Conservation (phyloP, 1,140 invertebrate genomes). For the Caerostris darwini region DNA sequence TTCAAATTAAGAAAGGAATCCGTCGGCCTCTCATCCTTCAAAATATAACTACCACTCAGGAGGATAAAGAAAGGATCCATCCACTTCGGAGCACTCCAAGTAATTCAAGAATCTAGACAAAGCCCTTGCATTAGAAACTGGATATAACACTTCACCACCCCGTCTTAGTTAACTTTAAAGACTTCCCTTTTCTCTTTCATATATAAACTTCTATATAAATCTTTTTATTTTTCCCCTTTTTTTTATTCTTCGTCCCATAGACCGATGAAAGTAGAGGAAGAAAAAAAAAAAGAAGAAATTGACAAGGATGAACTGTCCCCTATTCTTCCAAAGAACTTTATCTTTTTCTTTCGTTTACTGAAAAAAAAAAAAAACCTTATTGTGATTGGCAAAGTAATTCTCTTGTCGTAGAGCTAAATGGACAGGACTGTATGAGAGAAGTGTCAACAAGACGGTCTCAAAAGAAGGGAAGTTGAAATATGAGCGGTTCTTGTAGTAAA, state of each 20-base stretch:
- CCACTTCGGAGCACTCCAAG: slow-evolving; percentile 43
- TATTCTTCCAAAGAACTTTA: slow-evolving; percentile 72
- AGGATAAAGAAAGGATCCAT: slow-evolving; percentile 60
- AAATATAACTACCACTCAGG: slow-evolving; percentile 72
- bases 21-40: slow-evolving; percentile 44
- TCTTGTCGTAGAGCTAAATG: slow-evolving; percentile 74
- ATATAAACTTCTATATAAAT: slow-evolving; percentile 76
- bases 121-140: slow-evolving; percentile 76
- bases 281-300: slow-evolving; percentile 49
- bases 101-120: slow-evolving; percentile 76
- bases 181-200: slow-evolving; percentile 63
- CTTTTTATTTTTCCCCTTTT: background rate
- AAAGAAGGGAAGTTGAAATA: slow-evolving; percentile 77
- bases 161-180: slow-evolving; percentile 77
- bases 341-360: slow-evolving; percentile 69
- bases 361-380: slow-evolving; percentile 70
- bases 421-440: slow-evolving; percentile 71
- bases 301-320: slow-evolving; percentile 75
- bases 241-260: background rate
- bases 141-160: slow-evolving; percentile 75
- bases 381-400: slow-evolving; percentile 77
- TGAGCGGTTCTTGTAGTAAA: slow-evolving; percentile 1
- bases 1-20: slow-evolving; percentile 58
- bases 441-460: slow-evolving; percentile 65
- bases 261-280: background rate